Base-by-base conservation (phyloP, 2,113 vertebrate genomes). In the Clarias batrachus region DNA sequence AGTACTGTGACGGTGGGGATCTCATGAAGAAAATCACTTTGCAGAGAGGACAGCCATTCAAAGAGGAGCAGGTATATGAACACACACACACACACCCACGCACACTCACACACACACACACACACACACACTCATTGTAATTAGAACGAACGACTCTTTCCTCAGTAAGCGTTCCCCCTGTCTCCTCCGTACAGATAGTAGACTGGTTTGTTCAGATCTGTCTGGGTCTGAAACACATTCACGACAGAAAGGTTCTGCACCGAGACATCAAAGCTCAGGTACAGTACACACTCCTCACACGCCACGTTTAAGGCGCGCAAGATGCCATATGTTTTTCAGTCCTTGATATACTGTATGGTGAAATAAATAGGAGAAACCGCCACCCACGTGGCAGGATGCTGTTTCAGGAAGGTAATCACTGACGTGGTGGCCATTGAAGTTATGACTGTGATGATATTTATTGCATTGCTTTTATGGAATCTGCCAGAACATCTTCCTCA, bases 261-360 rank as follows among this genome's bases (percentile, higher is more conserved):
- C 95, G 97, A 93, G 97, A 99, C 92, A 93, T 98, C 89, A 98
- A 99, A 91, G 41, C 97, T 82, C 96, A 98, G 97, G 97, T 98
- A 95, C 33, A 37, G 33, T 37, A 37, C 25, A 85, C 82, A 84
- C 66, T 70, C n/a, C 4, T 19, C 14, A 23, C 57, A 56, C 52
- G 66, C 13, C 3, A 14, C 52, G 27, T 25, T 33, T 21, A 57
- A 48, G 12, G 0, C 14, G 57, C 2, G 2, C 23, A 10, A 30
- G 16, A 78, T 27, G 27, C 17, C 74, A 77, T 23, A 21, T 81
- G 27, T 30, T 59, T 57, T 3, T 57, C 1, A 2, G 13, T 78
- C 3, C 74, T 37, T 17, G 17, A 54, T 7, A 33, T 59, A 48
- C 48, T 48, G 48, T 48, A 33, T 12, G 1, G 77, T 37, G 1